Base-by-base conservation (phyloP, 2,113 vertebrate genomes). In the Pygoscelis adeliae region DNA sequence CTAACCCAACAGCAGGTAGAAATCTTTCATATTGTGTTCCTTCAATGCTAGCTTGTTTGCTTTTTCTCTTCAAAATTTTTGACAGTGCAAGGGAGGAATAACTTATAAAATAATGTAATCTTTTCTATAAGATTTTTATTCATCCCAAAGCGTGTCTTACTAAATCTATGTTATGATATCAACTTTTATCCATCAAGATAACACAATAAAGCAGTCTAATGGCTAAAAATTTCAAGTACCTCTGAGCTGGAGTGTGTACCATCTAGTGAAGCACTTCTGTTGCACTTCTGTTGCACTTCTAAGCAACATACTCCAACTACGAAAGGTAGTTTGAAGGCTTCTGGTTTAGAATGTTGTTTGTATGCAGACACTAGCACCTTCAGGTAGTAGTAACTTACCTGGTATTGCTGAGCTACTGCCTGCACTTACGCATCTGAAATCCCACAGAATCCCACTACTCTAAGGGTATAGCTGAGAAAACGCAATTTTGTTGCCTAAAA, bases 101-200 rank as follows among this genome's bases (percentile, higher is more conserved):
- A 71, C 15, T 88, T 80, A 29, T 3, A 50, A 83, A 87, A 47
- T 40, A 82, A 40, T n/a, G 27, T 77, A 49, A 23, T 32, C 32
- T 62, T 79, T 93, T 66, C 34, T 84, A 0, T 55, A 38, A 79
- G 46, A 22, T 26, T 42, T 49, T 67, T 78, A 40, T 78, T 87
- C 11, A 53, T 56, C 47, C 18, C 15, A 4, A 36, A 61, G 25
- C 2, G 0, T 17, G 16, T 71, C 17, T 65, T 67, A 53, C 40
- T 83, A 46, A 76, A 21, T 59, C 0, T 0, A 0, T 70, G 50
- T 69, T 62, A 23, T 1, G 5, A 11, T 42, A 47, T 0, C 27
- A 87, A 34, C 27, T 63, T 78, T 26, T 65, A 38, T 69, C 38
- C 34, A 13, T 81, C 18, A 29, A 40, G 42, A 9, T 55, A 86